These are phyloP conservation scores for Drosophila yooni DNA, from an alignment of 2,888 invertebrate genomes.

Conservation along the genomic window DNA sequence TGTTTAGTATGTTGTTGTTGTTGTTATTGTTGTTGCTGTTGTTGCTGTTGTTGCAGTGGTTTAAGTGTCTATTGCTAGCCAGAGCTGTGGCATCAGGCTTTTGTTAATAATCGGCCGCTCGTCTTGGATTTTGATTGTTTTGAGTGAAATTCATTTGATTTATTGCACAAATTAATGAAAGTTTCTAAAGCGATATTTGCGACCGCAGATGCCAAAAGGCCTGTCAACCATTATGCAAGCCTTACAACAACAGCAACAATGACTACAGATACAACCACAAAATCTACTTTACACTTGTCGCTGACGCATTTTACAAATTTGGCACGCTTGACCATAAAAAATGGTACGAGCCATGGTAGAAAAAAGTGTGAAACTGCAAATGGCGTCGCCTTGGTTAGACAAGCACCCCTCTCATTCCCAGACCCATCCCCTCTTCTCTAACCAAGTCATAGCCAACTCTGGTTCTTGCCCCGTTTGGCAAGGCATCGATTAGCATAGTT, in stretches of 20 bases:
- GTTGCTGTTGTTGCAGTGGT: slow-evolving; percentile 30
- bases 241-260: slow-evolving; percentile 44
- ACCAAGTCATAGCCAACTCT: slow-evolving; percentile 34
- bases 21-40: slow-evolving; percentile 39
- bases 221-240: slow-evolving; percentile 60
- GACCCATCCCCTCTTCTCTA: background rate
- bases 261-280: slow-evolving; percentile 19
- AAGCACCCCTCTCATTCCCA: slow-evolving; percentile 15
- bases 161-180: slow-evolving; percentile 77
- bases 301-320: slow-evolving; percentile 79
- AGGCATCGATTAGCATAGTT: slow-evolving; percentile 74
- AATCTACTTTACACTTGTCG: slow-evolving; percentile 72
- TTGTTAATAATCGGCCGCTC: slow-evolving; percentile 70
- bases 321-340: slow-evolving; percentile 80
- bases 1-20: slow-evolving; percentile 54
- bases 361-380: slow-evolving; percentile 80
- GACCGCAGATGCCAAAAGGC: slow-evolving; percentile 22
- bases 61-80: slow-evolving; percentile 25
- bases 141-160: slow-evolving; percentile 79
- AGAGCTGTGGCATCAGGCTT: slow-evolving; percentile 40
- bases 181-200: slow-evolving; percentile 47
- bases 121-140: slow-evolving; percentile 71
- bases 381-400: slow-evolving; percentile 78
- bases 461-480: slow-evolving; percentile 72
- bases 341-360: slow-evolving; percentile 64